phyloP scores from a whole-genome alignment of 2,797 vertebrate genomes.

The Sandelia bainsii region DNA sequence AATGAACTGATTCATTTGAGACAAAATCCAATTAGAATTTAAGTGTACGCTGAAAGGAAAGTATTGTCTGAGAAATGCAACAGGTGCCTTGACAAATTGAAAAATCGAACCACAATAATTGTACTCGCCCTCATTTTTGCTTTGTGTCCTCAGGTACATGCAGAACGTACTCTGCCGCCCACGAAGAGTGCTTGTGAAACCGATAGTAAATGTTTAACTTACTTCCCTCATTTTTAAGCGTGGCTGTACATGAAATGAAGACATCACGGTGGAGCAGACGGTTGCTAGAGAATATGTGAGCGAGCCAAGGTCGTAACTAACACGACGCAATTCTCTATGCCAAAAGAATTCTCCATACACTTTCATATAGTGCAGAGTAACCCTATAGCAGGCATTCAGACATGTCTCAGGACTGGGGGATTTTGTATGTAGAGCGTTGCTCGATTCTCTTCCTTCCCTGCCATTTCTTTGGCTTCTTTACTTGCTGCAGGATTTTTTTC shows the following conservation, averaged over 20 bases:
- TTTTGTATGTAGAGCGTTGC: slow-evolving; percentile 32
- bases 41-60: slow-evolving; percentile 32
- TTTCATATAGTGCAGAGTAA: slow-evolving; percentile 19
- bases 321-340: slow-evolving; percentile 31
- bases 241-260: slow-evolving; percentile 29
- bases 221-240: slow-evolving; percentile 11
- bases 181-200: slow-evolving; percentile 29
- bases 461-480: slow-evolving; percentile 76
- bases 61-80: slow-evolving; percentile 35
- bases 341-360: slow-evolving; percentile 27
- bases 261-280: slow-evolving; percentile 11
- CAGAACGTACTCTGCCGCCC: background rate
- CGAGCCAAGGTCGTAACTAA: slow-evolving; percentile 42
- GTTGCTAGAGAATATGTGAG: slow-evolving; percentile 13
- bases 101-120: slow-evolving; percentile 54
- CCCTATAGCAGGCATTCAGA: slow-evolving; percentile 38
- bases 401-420: slow-evolving; percentile 31
- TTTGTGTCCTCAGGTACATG: slow-evolving; percentile 18
- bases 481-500: slow-evolving; percentile 77
- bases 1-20: slow-evolving; percentile 57
- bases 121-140: slow-evolving; percentile 31
- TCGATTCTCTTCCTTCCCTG: slow-evolving; percentile 58
- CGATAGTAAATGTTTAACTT: slow-evolving; percentile 20
- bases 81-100: slow-evolving; percentile 47
- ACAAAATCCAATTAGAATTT: slow-evolving; percentile 68